A percentile compares a stretch with the other conserved stretches of the same genome.
phyloP scores from a whole-genome alignment of 2,113 vertebrate genomes.

The Dromaius novaehollandiae region DNA sequence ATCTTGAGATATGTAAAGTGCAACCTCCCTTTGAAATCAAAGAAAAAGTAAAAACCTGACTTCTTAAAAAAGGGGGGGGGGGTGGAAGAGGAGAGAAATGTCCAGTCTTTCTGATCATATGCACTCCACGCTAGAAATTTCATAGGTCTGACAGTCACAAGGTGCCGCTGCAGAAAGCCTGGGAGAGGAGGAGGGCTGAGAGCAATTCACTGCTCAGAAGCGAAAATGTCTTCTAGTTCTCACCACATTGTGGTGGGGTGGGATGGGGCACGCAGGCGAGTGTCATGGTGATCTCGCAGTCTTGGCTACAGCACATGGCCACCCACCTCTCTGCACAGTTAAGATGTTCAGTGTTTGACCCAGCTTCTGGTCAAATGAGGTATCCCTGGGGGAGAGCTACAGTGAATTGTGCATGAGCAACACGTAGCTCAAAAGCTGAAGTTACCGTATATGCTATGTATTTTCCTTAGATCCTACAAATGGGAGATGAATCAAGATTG shows the following conservation, averaged over 20 bases:
- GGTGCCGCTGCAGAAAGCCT: neutral
- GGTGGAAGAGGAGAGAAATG: neutral
- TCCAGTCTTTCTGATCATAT: neutral
- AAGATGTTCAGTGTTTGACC: neutral
- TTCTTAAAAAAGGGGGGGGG: neutral
- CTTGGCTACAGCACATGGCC: neutral
- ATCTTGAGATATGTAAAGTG: neutral
- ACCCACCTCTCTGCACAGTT: neutral
- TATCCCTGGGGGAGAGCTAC: neutral
- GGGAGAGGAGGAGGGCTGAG: neutral
- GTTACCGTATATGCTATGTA: too few relatives aligned
- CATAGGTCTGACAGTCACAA: neutral
- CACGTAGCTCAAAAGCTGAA: neutral
- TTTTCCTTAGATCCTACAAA: neutral
- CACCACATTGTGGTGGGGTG: neutral
- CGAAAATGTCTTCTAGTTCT: neutral
- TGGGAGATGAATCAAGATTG: neutral
- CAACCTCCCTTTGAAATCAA: neutral
- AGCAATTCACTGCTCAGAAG: neutral
- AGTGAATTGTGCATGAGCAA: rapidly evolving
- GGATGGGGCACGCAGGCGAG: neutral
- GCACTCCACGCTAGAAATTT: neutral
- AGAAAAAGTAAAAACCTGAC: neutral
- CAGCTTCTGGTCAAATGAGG: neutral
- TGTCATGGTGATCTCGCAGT: neutral